A percentile compares a stretch with the other conserved stretches of the same genome.
phyloP scores from a whole-genome alignment of 1,140 invertebrate genomes.

The Caenorhabditis latens region DNA sequence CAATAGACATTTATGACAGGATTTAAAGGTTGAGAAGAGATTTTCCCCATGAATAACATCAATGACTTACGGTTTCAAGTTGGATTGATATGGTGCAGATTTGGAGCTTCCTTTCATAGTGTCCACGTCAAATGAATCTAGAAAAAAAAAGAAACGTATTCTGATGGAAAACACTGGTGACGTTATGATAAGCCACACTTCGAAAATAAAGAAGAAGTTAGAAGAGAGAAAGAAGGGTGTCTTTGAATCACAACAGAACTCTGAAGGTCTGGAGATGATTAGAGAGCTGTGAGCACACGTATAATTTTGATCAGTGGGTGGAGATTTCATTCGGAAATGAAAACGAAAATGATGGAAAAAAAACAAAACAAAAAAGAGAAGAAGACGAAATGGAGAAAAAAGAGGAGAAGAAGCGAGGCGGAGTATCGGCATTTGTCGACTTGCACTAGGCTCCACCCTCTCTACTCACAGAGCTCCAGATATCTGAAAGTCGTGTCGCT shows the following conservation, averaged over 20 bases:
- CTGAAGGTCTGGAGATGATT: neutral
- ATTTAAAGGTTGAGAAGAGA: neutral
- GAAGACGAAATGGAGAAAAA: neutral
- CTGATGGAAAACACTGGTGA: neutral
- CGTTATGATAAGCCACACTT: no score
- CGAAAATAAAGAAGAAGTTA: neutral
- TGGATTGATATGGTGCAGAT: neutral
- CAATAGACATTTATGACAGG: neutral
- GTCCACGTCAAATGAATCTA: neutral
- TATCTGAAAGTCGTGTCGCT: constrained; percentile 44
- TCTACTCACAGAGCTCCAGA: neutral
- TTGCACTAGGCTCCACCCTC: constrained; percentile 29
- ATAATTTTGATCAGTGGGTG: constrained; percentile 5
- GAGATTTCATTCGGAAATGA: neutral
- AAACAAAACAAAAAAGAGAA: neutral
- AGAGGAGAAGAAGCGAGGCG: neutral
- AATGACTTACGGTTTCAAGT: constrained; percentile 14
- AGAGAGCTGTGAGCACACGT: neutral
- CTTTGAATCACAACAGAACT: no score
- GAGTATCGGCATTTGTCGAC: neutral
- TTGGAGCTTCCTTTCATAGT: constrained; percentile 32
- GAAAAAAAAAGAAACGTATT: neutral
- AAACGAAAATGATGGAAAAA: neutral
- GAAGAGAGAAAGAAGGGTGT: neutral
- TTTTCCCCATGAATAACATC: neutral